phyloP scores from a whole-genome alignment of 1,140 invertebrate species.

The Drosophila pallidifrons region DNA sequence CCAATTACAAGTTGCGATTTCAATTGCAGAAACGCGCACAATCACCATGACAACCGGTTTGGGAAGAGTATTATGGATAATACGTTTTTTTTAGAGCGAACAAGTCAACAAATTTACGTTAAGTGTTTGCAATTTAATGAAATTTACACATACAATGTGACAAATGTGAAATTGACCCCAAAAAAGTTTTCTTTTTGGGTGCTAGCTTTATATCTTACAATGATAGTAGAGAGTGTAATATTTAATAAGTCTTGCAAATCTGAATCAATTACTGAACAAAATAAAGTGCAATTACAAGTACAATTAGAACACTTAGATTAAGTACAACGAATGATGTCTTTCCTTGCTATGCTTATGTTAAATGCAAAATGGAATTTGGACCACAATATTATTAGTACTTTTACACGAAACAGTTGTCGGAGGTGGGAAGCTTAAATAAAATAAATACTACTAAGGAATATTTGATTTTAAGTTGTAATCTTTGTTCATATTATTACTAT shows the following conservation, averaged over 20 bases:
- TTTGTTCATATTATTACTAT: not conserved
- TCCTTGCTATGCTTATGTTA: conserved; percentile 33
- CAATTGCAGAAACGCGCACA: conserved; percentile 41
- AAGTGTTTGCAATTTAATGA: conserved; percentile 39
- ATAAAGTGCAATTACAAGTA: conserved; percentile 43
- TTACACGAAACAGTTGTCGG: conserved; percentile 8
- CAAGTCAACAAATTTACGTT: conserved; percentile 1
- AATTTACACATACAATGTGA: conserved; percentile 42
- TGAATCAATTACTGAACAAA: conserved; percentile 32
- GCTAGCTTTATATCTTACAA: conserved; percentile 8
- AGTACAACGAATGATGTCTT: conserved; percentile 35
- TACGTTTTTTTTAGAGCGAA: not conserved
- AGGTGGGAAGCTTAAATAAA: not conserved
- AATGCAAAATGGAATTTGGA: conserved; percentile 47
- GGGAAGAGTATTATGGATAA: no score
- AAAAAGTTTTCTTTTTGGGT: conserved; percentile 2
- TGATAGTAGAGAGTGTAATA: conserved; percentile 20
- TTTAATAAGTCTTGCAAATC: conserved; percentile 42
- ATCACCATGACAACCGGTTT: conserved; percentile 34
- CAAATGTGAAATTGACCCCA: conserved; percentile 28
- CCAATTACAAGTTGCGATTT: conserved; percentile 22
- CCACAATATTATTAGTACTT: conserved; percentile 14
- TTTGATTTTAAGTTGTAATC: not conserved
- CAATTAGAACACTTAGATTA: conserved; percentile 35
- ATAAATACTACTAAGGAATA: conserved; percentile 34